phyloP scores from a whole-genome alignment of 2,888 invertebrate genomes.

The Escarpia spicata region DNA sequence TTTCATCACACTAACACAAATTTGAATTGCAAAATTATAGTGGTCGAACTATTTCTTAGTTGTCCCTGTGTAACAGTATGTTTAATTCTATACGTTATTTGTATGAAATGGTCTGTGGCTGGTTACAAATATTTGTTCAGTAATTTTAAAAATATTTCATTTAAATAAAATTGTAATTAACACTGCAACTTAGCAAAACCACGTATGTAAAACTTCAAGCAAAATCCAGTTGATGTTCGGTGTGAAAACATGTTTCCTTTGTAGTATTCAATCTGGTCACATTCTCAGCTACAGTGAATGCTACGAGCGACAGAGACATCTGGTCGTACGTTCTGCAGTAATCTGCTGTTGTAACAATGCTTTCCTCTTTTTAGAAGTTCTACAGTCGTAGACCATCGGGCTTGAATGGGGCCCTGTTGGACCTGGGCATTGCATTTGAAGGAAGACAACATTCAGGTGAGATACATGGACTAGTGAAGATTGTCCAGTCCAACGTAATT shows the following conservation, averaged over 20 bases:
- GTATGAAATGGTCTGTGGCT: neutral
- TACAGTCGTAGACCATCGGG: constrained; percentile 71
- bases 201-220: neutral
- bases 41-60: neutral
- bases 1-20: too few relatives aligned
- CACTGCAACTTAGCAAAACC: neutral
- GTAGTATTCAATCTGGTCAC: neutral
- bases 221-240: neutral
- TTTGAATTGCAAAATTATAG: too few relatives aligned
- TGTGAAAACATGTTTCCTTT: neutral
- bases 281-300: neutral
- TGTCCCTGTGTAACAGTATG: neutral
- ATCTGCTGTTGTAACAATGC: neutral
- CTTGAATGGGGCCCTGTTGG: constrained; percentile 70
- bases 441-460: constrained; percentile 71
- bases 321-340: neutral
- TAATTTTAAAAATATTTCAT: too few relatives aligned
- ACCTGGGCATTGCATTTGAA: constrained; percentile 71
- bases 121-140: too few relatives aligned
- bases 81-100: neutral
- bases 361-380: constrained; percentile 65
- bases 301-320: neutral
- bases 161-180: neutral
- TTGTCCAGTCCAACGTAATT: too few relatives aligned
- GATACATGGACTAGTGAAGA: neutral